Percentiles rank a stretch among this genome's conserved stretches.
phyloP scores from a whole-genome alignment of 2,797 vertebrate species.

The Nannoperca obscura region DNA sequence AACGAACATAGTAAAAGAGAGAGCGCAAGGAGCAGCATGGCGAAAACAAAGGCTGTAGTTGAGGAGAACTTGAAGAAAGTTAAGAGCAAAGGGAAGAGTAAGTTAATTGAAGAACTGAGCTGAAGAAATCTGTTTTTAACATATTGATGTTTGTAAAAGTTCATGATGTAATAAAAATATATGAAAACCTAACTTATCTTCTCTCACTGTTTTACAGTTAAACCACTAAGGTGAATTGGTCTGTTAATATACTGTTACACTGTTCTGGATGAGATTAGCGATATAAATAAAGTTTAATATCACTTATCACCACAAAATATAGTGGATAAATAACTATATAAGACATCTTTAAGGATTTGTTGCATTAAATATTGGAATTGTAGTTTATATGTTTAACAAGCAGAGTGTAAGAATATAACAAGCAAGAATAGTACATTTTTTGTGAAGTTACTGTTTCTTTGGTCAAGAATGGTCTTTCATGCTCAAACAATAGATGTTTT shows the following conservation, averaged over 20 bases:
- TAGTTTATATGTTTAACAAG: neutral
- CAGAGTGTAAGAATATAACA: neutral
- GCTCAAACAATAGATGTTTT: neutral
- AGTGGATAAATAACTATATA: neutral
- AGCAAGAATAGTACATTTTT: neutral
- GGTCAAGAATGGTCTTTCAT: neutral
- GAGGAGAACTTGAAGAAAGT: slow-evolving; percentile 82
- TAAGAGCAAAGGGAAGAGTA: slow-evolving; percentile 68
- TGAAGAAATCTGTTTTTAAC: slow-evolving; percentile 33
- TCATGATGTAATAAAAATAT: slow-evolving; percentile 45
- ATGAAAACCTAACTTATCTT: neutral
- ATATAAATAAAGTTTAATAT: neutral
- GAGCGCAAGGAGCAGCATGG: slow-evolving; percentile 71
- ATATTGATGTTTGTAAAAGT: slow-evolving; percentile 19
- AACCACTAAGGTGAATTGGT: neutral
- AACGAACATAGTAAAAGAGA: slow-evolving; percentile 77
- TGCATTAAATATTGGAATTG: neutral
- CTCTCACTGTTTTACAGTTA: neutral
- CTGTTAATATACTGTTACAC: neutral
- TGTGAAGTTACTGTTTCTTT: neutral
- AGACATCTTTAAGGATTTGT: neutral
- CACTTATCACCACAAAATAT: neutral
- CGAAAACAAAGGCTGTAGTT: slow-evolving; percentile 78
- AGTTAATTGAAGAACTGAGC: slow-evolving; percentile 88
- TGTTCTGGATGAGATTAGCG: neutral